Evolutionary conservation across 2,888 invertebrate genomes (phyloP), one percentile per base, ranked within the genome.

Genomic region (Watsonalla cultraria): DNA sequence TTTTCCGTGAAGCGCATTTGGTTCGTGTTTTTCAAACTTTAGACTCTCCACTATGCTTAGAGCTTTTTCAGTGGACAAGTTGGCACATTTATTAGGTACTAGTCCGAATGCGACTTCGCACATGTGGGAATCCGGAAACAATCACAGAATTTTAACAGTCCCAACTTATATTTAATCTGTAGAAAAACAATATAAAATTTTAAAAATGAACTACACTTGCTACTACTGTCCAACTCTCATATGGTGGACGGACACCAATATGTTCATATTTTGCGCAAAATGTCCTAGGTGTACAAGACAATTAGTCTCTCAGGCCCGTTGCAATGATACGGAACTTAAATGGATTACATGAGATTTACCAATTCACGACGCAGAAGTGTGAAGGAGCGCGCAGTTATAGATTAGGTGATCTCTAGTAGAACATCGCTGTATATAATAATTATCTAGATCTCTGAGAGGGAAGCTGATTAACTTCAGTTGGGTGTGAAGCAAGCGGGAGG

Each of bases 401-500:
- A 24, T 24, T 24, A 24, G 24, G 24, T 24, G 24, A 24, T 24
- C 24, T 24, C 24, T 24, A 24, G 24, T 24, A 24, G 24, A 4
- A 2, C 24, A 24, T 24, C 24, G 24, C 24, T 24, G n/a, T n/a
- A 24, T 24, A 4, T 24, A 37, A 37, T 79, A 72, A 68, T 65
- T 65, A 72, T 75, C 67, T 72, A 78, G 78, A 82, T 76, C 76
- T 72, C 68, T 72, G 34, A 47, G 47, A 72, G 78, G 74, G 78
- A 82, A 81, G 78, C 84, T 89, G 86, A 89, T 88, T 86, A 86
- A 82, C 81, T 82, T 84, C 78, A 79, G 78, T 60, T 70, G 70
- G 72, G 74, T 74, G 71, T 74, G 71, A 64, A 75, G 70, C 72
- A 66, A 64, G 68, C 61, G 60, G 58, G 42, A 46, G 48, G 60